Conservation (phyloP, 2,888 invertebrate species). For the Netelia virgata region DNA sequence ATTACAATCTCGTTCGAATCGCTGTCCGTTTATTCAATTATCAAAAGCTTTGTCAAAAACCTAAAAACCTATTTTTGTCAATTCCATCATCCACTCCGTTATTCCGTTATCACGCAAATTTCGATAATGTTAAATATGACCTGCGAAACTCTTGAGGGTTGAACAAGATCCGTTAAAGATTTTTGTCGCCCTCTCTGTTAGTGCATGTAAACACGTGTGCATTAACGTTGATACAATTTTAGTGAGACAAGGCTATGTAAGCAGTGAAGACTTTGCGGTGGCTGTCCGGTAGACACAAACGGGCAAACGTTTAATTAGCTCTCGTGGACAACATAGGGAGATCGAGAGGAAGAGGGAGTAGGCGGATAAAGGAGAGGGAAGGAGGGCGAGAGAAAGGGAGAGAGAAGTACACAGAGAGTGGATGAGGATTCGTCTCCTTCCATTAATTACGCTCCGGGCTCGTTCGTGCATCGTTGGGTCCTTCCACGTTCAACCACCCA, state of each 20-base stretch:
- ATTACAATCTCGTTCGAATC: too few relatives aligned
- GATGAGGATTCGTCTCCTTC: slow-evolving; percentile 51
- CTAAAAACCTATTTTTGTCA: neutral
- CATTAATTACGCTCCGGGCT: slow-evolving; percentile 75
- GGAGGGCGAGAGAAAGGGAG: neutral
- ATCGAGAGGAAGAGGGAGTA: neutral
- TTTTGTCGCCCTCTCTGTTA: slow-evolving; percentile 9
- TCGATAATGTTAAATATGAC: neutral
- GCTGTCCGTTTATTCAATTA: too few relatives aligned
- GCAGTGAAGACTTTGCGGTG: slow-evolving; percentile 35
- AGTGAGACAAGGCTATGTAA: slow-evolving; percentile 26
- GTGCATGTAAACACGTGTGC: slow-evolving; percentile 28
- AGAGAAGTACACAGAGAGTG: slow-evolving; percentile 20
- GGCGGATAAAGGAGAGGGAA: neutral
- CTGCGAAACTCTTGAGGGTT: neutral
- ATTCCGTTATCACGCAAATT: neutral
- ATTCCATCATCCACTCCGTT: neutral
- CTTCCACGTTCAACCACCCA: slow-evolving; percentile 61
- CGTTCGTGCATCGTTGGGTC: slow-evolving; percentile 64
- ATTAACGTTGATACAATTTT: slow-evolving; percentile 44
- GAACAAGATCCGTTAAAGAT: slow-evolving; percentile 18
- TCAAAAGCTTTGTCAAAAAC: too few relatives aligned
- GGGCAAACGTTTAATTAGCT: slow-evolving; percentile 77
- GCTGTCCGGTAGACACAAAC: slow-evolving; percentile 54
- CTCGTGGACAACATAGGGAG: slow-evolving; percentile 66